Conservation (phyloP, 2,888 invertebrate genomes). For the Eucriotettix oculatus region DNA sequence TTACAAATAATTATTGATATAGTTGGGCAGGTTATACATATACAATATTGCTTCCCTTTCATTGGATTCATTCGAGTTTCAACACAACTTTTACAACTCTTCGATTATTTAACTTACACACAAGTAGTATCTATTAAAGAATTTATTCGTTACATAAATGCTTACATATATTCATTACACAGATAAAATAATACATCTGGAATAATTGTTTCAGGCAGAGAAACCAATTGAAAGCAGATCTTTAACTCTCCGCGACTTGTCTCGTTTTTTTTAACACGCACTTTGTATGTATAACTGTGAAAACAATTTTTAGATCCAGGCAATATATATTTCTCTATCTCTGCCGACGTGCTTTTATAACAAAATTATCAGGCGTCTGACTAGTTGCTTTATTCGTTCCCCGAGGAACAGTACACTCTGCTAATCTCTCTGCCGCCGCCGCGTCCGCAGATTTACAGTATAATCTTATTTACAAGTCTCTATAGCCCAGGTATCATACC, state of each 20-base stretch:
- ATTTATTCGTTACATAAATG: no score
- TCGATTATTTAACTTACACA: no score
- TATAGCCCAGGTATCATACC: neutral
- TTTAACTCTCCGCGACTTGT: no score
- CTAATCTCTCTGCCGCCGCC: neutral
- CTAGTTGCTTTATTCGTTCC: neutral
- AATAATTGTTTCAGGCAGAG: no score
- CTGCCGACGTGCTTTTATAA: neutral
- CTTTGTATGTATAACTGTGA: neutral
- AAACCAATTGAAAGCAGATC: no score
- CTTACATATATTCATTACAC: no score
- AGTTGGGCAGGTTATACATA: conserved; percentile 8
- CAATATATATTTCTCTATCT: neutral
- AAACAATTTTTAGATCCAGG: neutral
- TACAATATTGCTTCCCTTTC: conserved; percentile 4
- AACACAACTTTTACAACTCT: no score
- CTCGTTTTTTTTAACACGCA: neutral
- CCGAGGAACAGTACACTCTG: neutral
- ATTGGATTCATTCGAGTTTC: no score
- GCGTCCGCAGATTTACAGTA: no score
- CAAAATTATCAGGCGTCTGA: neutral
- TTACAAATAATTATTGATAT: conserved; percentile 12
- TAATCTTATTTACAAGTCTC: neutral
- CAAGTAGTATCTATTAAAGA: no score
- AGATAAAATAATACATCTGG: no score